A percentile compares a stretch with the other conserved stretches of the same genome.
Conservation (phyloP, 2,113 vertebrate species). For the Pristiophorus japonicus region DNA sequence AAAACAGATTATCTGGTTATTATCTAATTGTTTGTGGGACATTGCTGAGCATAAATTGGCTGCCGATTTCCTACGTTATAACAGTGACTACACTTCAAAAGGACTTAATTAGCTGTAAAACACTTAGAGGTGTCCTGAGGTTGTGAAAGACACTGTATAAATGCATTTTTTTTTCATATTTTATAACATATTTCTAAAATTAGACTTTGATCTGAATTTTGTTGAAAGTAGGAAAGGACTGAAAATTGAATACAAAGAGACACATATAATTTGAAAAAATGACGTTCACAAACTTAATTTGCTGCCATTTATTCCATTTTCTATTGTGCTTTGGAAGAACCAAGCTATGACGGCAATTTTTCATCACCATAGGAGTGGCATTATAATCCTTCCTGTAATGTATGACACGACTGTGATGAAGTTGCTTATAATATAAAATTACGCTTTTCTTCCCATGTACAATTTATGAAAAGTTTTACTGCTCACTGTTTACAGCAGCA, state of each 20-base stretch:
- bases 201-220: no score
- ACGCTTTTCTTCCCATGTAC: not conserved
- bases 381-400: not conserved
- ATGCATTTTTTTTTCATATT: no score
- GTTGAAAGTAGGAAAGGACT: no score
- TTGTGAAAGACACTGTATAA: not conserved
- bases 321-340: not conserved
- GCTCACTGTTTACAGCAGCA: not conserved
- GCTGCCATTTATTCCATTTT: not conserved
- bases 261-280: no score
- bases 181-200: no score
- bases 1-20: not conserved
- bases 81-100: not conserved
- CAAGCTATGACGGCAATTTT: not conserved
- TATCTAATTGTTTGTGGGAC: not conserved
- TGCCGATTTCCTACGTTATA: not conserved
- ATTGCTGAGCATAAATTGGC: not conserved
- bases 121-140: not conserved
- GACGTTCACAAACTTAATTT: not conserved
- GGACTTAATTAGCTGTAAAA: not conserved
- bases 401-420: not conserved
- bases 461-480: not conserved
- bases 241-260: no score
- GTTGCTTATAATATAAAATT: not conserved
- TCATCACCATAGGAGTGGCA: not conserved